Evolutionary conservation across 30 jellyfish, hydroid and myxozoan genomes (phyloP), one percentile per base, ranked within the genome.

Genomic region (Turritopsis dohrnii): DNA sequence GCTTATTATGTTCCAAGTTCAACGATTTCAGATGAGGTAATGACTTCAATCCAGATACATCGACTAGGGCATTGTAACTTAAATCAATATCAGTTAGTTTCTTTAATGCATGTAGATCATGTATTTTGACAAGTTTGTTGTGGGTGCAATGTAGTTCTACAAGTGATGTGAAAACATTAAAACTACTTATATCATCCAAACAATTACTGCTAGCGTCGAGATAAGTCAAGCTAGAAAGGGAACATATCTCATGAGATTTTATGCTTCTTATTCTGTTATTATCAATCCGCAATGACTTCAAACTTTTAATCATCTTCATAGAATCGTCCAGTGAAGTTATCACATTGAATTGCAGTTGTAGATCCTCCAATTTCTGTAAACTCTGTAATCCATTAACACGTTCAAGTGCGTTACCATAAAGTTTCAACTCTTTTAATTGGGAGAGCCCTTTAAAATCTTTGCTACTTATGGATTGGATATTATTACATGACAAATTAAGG

Each of bases 131-230:
- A 28, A 82, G 52, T 16, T 8, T 13, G 72, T 82, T 82, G 29
- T 82, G 85, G 28, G 89, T 21, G 85, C 89, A 82, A 52, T 82
- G 75, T 20, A 82, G 52, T 54, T 82, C 89, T 71, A 65, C 86
- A 9, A 82, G 31, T 24, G 29, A n/a, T n/a, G 76, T 52, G 13
- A 82, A 23, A 21, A n/a, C 72, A 60, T 66, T 82, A 23, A 82
- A 18, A 30, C 66, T 28, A 0, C 73, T 24, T 23, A 82, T 82
- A 52, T 71, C 73, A 5, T 21, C 28, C 8, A 82, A 69, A 25
- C 28, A 4, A 29, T 82, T 82, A 21, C 76, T 24, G 31, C 89
- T 82, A 18, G 66, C 71, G 41, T 82, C 89, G 20, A 82, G 52
- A 29, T 82, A 25, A 1, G 86, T 82, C 19, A 82, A 29, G 29